Conservation (phyloP, 2,888 invertebrate species). For the Uropetala carovei region DNA sequence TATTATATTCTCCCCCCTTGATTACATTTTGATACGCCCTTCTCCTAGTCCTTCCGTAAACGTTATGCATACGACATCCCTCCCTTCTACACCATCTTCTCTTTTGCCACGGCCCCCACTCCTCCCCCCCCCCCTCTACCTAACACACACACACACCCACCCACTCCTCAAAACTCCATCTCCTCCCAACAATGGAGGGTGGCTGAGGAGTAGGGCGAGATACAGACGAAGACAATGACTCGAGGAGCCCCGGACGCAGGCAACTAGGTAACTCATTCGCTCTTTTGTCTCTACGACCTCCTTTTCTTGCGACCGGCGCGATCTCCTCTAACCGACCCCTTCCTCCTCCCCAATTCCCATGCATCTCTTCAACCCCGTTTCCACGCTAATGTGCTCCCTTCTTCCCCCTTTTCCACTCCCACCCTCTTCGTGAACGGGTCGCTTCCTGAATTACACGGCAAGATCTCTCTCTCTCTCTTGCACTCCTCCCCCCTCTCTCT, state of each 20-base stretch:
- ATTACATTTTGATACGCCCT: slow-evolving; percentile 45
- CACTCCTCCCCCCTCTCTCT: not conserved
- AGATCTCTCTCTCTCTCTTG: slow-evolving; percentile 14
- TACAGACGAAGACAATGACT: slow-evolving; percentile 55
- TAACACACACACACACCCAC: slow-evolving; percentile 9
- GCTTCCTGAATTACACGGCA: not conserved
- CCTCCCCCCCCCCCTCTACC: not conserved
- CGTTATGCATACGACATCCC: slow-evolving; percentile 17
- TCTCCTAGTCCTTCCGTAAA: slow-evolving; percentile 42
- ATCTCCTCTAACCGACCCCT: not conserved
- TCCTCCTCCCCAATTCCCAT: not conserved
- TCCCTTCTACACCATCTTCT: not conserved
- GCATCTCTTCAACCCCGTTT: not conserved
- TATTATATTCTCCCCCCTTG: slow-evolving; percentile 5
- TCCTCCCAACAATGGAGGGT: slow-evolving; percentile 45
- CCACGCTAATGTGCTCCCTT: slow-evolving; percentile 49
- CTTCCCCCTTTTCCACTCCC: not conserved
- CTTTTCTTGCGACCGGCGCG: not conserved
- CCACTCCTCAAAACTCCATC: slow-evolving; percentile 36
- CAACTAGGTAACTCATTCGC: slow-evolving; percentile 57
- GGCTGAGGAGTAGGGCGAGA: not conserved
- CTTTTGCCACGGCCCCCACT: not conserved
- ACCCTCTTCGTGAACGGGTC: not conserved
- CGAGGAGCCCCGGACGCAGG: slow-evolving; percentile 49
- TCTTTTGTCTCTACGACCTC: slow-evolving; percentile 61